These are phyloP conservation scores for Enteromius paludinosus DNA, from an alignment of 2,797 vertebrate species.

Conservation along the genomic window DNA sequence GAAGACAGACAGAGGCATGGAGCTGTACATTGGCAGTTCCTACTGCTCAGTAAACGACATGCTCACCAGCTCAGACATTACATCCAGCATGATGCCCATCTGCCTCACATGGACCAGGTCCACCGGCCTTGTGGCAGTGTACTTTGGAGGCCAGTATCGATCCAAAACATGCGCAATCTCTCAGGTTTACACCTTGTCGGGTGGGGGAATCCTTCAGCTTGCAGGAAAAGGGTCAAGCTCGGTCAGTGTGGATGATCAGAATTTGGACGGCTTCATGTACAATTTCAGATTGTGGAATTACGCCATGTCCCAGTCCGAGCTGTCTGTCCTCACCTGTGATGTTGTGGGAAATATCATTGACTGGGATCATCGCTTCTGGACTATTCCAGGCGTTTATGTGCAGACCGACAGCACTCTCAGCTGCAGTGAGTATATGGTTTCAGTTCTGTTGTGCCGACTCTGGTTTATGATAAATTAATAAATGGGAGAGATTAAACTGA, in stretches of 20 bases:
- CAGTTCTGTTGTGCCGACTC: background rate
- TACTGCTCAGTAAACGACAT: constrained; percentile 76
- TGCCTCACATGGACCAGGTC: constrained; percentile 83
- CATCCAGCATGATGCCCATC: constrained; percentile 77
- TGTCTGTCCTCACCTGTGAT: constrained; percentile 84
- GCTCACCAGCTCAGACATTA: constrained; percentile 75
- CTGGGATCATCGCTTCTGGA: constrained; percentile 94
- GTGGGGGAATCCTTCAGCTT: constrained; percentile 79
- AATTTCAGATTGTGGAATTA: constrained; percentile 94
- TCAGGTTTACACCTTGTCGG: constrained; percentile 67
- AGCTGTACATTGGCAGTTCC: constrained; percentile 71
- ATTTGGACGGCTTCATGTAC: constrained; percentile 87
- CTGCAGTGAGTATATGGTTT: constrained; percentile 88
- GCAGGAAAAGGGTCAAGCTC: constrained; percentile 74
- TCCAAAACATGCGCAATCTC: constrained; percentile 70
- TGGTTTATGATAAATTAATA: background rate
- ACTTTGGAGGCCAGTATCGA: constrained; percentile 72
- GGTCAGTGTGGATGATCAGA: constrained; percentile 51
- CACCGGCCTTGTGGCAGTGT: constrained; percentile 70
- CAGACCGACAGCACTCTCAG: constrained; percentile 89
- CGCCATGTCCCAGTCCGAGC: constrained; percentile 77
- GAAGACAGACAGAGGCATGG: constrained; percentile 67
- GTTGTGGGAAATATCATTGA: constrained; percentile 86
- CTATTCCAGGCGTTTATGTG: constrained; percentile 80
- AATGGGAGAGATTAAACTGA: background rate